Evolutionary conservation across 2,113 vertebrate species (phyloP).

Genomic region (Eulemur rufifrons): DNA sequence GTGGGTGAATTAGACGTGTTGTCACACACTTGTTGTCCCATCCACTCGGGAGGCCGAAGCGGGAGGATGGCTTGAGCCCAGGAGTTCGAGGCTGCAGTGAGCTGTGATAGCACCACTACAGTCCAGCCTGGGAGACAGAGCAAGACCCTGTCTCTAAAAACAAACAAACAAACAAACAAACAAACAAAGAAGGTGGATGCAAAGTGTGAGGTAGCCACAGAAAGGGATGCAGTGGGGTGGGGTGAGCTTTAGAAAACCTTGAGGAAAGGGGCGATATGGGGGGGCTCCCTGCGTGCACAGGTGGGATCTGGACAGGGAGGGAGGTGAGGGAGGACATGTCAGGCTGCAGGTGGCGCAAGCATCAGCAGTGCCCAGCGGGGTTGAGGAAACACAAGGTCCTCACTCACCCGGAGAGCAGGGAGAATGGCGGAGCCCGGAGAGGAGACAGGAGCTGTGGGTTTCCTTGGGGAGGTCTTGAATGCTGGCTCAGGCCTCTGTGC

Average conservation of each 20-base stretch:
- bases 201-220: background rate
- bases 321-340: background rate
- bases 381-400: background rate
- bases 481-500: background rate
- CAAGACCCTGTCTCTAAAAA: too few species aligned
- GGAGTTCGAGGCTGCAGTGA: too few species aligned
- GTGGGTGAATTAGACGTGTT: background rate
- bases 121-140: too few species aligned
- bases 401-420: rapidly evolving
- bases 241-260: background rate
- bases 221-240: rapidly evolving
- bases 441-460: background rate
- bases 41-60: too few species aligned
- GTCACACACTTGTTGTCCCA: too few species aligned
- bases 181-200: background rate
- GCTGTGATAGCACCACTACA: too few species aligned
- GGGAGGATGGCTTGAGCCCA: too few species aligned
- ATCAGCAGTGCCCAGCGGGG: background rate
- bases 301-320: background rate
- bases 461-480: background rate
- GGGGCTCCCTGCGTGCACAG: background rate
- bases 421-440: background rate
- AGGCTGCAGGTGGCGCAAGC: rapidly evolving
- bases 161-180: too few species aligned
- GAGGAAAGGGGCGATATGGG: background rate